Conservation (phyloP, 1,140 invertebrate genomes). For the Aradophagus sp. region DNA sequence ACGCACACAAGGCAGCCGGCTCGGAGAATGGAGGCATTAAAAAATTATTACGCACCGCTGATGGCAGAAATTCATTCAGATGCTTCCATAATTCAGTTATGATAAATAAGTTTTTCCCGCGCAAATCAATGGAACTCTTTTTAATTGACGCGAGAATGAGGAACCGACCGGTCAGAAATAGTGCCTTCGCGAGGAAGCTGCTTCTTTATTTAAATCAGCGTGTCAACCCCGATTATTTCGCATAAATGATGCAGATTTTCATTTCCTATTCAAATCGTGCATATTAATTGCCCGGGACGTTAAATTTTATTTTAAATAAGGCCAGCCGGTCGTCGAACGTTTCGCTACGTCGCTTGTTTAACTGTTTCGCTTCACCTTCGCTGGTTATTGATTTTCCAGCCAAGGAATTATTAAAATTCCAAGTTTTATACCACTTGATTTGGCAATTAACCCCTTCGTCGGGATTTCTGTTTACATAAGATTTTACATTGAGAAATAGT, state of each 20-base stretch:
- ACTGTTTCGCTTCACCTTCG: no score
- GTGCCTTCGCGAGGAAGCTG: neutral
- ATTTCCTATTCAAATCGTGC: slow-evolving; percentile 41
- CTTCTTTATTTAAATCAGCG: slow-evolving; percentile 36
- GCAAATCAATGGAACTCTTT: slow-evolving; percentile 32
- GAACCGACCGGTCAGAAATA: slow-evolving; percentile 3
- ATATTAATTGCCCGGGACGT: slow-evolving; percentile 44
- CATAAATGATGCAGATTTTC: slow-evolving; percentile 55
- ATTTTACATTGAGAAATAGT: no score
- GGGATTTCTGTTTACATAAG: no score
- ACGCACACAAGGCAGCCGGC: neutral
- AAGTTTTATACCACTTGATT: no score
- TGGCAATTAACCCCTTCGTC: no score
- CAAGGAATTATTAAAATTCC: no score
- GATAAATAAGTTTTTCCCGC: slow-evolving; percentile 38
- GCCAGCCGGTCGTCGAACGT: no score
- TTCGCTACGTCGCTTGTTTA: no score
- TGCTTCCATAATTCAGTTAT: slow-evolving; percentile 38
- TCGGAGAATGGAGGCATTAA: slow-evolving; percentile 20
- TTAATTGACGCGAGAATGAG: slow-evolving; percentile 12
- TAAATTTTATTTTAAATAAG: slow-evolving; percentile 47
- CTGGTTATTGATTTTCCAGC: no score
- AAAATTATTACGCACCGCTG: slow-evolving; percentile 26
- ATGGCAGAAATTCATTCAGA: slow-evolving; percentile 28
- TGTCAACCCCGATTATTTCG: slow-evolving; percentile 45